Evolutionary conservation across 2,113 vertebrate species (phyloP).

Genomic region (Ornithorhynchus anatinus): DNA sequence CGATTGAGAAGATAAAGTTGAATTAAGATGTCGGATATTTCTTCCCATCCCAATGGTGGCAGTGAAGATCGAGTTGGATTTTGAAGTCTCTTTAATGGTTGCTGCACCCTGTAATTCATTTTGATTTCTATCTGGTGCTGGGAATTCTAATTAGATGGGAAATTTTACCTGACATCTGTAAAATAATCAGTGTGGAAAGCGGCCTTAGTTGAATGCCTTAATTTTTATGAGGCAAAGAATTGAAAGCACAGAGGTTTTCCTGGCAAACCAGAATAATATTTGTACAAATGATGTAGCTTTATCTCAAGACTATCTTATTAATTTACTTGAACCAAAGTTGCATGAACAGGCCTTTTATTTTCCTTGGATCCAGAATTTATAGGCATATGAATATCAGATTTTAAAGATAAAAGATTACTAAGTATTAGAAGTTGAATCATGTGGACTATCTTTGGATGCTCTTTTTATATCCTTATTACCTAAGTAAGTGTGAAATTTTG

Average conservation of each 20-base stretch:
- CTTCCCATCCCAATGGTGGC: no score
- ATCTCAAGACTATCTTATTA: neutral
- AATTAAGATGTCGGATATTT: no score
- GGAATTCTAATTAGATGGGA: slow-evolving; percentile 38
- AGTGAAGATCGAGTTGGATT: no score
- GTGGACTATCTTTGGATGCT: neutral
- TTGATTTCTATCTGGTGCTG: slow-evolving; percentile 17
- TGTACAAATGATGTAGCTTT: neutral
- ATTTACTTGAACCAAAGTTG: neutral
- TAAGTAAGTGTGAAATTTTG: neutral
- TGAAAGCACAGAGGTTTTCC: slow-evolving; percentile 25
- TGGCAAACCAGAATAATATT: slow-evolving; percentile 10
- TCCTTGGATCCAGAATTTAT: neutral
- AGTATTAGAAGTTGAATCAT: neutral
- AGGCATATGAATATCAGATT: neutral
- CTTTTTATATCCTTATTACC: neutral
- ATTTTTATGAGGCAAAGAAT: slow-evolving; percentile 7
- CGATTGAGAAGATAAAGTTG: no score
- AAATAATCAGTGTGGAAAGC: slow-evolving; percentile 8
- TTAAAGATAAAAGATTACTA: neutral
- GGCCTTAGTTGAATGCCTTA: slow-evolving; percentile 13
- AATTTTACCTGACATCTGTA: neutral
- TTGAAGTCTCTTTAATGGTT: slow-evolving; percentile 46
- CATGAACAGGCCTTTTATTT: slow-evolving; percentile 7
- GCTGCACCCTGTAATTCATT: slow-evolving; percentile 6